These are phyloP conservation scores for Alviniconcha marisindica DNA, from an alignment of 1,140 invertebrate genomes.

Conservation along the genomic window DNA sequence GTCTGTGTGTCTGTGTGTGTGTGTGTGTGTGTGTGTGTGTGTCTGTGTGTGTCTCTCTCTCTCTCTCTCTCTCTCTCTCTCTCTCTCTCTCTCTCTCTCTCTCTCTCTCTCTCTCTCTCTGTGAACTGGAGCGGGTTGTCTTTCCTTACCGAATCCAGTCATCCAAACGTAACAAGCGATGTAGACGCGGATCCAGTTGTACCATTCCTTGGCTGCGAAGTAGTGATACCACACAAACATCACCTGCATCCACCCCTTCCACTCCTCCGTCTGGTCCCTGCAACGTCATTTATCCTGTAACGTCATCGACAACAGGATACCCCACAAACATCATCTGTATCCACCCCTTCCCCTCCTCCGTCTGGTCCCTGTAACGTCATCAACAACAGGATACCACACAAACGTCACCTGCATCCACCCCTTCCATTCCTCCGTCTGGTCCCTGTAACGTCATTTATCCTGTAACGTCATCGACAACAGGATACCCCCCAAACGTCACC, in stretches of 20 bases:
- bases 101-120: too few species aligned
- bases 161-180: conserved; percentile 70
- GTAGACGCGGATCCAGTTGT: conserved; percentile 69
- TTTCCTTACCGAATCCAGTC: conserved; percentile 65
- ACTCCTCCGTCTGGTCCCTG: conserved; percentile 69
- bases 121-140: too few species aligned
- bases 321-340: conserved; percentile 70
- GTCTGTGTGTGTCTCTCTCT: too few species aligned
- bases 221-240: conserved; percentile 71
- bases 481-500: conserved; percentile 69
- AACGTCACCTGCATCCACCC: conserved; percentile 70
- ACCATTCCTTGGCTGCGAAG: conserved; percentile 67
- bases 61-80: too few species aligned
- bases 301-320: conserved; percentile 42
- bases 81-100: too few species aligned
- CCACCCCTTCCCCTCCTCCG: conserved; percentile 60
- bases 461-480: not conserved
- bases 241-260: conserved; percentile 72
- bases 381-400: too few species aligned
- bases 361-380: not conserved
- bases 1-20: too few species aligned
- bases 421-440: conserved; percentile 70
- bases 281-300: not conserved
- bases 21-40: too few species aligned
- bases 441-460: too few species aligned